Conservation (phyloP, 2,888 invertebrate species). For the Ophion costatus region DNA sequence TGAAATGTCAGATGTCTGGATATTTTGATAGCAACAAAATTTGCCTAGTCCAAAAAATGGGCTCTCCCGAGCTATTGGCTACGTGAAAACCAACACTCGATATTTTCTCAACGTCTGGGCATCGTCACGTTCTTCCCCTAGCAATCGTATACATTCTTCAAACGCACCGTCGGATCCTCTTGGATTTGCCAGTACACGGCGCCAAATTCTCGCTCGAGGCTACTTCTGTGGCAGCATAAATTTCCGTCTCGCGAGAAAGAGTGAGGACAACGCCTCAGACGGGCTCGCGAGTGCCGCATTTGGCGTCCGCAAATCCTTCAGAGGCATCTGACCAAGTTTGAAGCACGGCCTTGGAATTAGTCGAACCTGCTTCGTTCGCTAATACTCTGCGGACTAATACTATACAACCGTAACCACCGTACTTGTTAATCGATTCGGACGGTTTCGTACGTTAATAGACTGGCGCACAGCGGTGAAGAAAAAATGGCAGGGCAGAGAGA, state of each 20-base stretch:
- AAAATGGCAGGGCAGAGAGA: too few relatives aligned
- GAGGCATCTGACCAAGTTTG: conserved; percentile 47
- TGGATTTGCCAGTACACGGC: conserved; percentile 65
- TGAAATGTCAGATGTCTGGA: too few relatives aligned
- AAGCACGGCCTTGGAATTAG: conserved; percentile 63
- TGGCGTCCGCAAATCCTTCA: conserved; percentile 64
- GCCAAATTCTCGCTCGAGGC: conserved; percentile 64
- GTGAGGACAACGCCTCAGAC: conserved; percentile 84
- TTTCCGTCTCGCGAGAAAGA: conserved; percentile 49
- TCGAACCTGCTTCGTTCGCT: conserved; percentile 47
- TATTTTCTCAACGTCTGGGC: conserved; percentile 10
- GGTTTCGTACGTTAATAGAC: not conserved
- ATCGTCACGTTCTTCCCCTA: conserved; percentile 10
- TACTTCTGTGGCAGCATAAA: conserved; percentile 64
- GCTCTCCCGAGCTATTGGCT: not conserved
- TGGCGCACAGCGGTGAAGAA: too few relatives aligned
- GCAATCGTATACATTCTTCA: conserved; percentile 50
- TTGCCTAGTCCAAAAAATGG: too few relatives aligned
- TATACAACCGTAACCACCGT: not conserved
- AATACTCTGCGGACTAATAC: not conserved
- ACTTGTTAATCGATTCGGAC: not conserved
- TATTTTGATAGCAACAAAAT: too few relatives aligned
- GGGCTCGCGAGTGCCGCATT: conserved; percentile 56
- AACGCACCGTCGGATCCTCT: conserved; percentile 64
- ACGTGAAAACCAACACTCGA: conserved; percentile 1